Base-by-base conservation (phyloP, 2,797 vertebrate genomes). In the Thamnophis elegans region DNA sequence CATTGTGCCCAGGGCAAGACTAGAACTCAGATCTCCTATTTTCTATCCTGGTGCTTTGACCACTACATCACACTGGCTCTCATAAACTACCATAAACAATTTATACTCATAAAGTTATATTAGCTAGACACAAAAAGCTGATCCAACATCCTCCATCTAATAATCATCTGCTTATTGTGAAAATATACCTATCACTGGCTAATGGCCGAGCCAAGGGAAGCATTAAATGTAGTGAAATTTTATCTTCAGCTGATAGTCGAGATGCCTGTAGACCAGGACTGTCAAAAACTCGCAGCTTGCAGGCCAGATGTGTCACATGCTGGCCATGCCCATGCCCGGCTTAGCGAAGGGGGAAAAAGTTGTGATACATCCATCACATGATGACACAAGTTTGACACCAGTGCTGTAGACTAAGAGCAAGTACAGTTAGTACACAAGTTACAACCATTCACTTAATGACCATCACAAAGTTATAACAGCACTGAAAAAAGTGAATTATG, bases 361-460 rank as follows among this genome's bases (percentile, higher is more conserved):
- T 58, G 56, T 1, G 0, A 58, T 20, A 58, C 18, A 58, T 58
- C 18, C 18, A 58, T 58, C 18, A 20, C 56, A 58, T 58, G 56
- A 58, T 1, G 1, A 18, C 56, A 58, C 16, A 0, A 1, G 26
- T 65, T 11, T 1, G 1, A 18, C 56, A 58, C 16, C 0, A 6
- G 26, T 65, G 26, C 18, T 55, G 14, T 60, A 25, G 6, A 54
- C 28, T 53, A 53, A 14, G 58, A 13, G 82, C 36, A 85, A 91
- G 36, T 28, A 47, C 36, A 5, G 47, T 9, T 59, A 42, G 25
- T 26, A 12, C 9, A 18, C 42, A 9, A 53, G 60, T 65, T 65
- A 65, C 60, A 73, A 36, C 65, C 32, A 36, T 73, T 36, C n/a
- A 68, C 16, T 68, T 68, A 68, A 14, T 73, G 65, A 32, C 14